Evolutionary conservation across 1,140 invertebrate genomes (phyloP), one percentile per base, ranked within the genome.

Genomic region (Lordiphosa clarofinis): DNA sequence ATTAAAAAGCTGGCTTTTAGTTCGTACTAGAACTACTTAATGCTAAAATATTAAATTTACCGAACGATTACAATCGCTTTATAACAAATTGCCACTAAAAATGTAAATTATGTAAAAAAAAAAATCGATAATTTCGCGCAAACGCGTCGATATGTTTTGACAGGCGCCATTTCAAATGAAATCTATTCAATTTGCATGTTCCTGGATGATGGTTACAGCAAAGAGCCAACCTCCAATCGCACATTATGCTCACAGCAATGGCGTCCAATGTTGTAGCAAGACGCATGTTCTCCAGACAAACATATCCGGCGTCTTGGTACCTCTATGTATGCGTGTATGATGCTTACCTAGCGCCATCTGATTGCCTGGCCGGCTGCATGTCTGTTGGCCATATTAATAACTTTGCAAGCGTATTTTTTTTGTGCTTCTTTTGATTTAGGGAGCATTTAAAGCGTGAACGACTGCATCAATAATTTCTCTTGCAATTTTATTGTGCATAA

Each of bases 401-500:
- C 76, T 81, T 72, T 82, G 38, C 59, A 60, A 43, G 59, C 55
- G 9, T n/a, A 12, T 38, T 38, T 38, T n/a, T 38, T 38, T 38
- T 38, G 11, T 38, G 9, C 52, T 63, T 69, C 81, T 69, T 69
- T 87, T 88, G 87, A 88, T 88, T 88, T 88, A 88, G 73, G 73
- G 73, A 71, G 79, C 72, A 87, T 87, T 87, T 86, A 88, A 88
- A 88, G 87, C 87, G 87, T 88, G 87, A 88, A 88, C 87, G 87
- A 79, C 69, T 79, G 67, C 87, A 88, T 88, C 86, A 88, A 88
- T 88, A 88, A 88, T 87, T 88, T 88, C 87, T 57, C 59, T 74
- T 84, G 75, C 86, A 87, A 88, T 88, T 88, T 88, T 82, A 88
- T 88, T 87, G 79, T 88, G 84, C 87, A 88, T 88, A 88, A 88